Evolutionary conservation across 64 coral and sea anemone species (phyloP).

Genomic region (Porites lutea): DNA sequence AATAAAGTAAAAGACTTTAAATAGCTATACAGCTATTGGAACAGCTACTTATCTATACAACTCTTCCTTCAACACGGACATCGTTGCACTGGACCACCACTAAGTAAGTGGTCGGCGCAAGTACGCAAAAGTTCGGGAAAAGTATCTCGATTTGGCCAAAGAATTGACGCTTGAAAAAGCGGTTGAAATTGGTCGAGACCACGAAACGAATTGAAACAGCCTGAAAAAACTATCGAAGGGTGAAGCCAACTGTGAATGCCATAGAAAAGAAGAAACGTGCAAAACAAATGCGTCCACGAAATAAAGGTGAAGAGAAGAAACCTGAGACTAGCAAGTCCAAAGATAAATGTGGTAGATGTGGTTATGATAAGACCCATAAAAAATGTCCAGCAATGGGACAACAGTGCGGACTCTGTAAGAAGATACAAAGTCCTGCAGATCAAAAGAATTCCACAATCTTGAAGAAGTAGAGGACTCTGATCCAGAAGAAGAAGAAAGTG

Average conservation of each 20-base stretch:
- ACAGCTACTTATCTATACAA: too few species aligned
- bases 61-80: too few species aligned
- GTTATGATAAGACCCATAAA: slow-evolving; percentile 31
- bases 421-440: slow-evolving; percentile 32
- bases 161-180: slow-evolving; percentile 37
- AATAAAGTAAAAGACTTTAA: too few species aligned
- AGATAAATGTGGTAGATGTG: slow-evolving; percentile 30
- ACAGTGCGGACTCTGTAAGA: slow-evolving; percentile 25
- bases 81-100: too few species aligned
- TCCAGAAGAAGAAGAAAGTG: background rate
- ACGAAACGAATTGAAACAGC: slow-evolving; percentile 15
- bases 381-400: slow-evolving; percentile 57
- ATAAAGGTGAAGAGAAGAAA: background rate
- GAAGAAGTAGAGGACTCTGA: background rate
- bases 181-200: slow-evolving; percentile 40
- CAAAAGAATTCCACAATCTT: background rate
- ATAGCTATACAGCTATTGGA: too few species aligned
- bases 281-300: background rate
- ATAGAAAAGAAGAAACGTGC: background rate
- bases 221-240: background rate
- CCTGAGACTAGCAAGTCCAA: background rate
- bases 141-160: background rate
- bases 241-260: slow-evolving; percentile 26
- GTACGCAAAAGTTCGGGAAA: slow-evolving; percentile 17
- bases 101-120: background rate